Conservation (phyloP, 2,888 invertebrate species). For the Catotricha subobsoleta region DNA sequence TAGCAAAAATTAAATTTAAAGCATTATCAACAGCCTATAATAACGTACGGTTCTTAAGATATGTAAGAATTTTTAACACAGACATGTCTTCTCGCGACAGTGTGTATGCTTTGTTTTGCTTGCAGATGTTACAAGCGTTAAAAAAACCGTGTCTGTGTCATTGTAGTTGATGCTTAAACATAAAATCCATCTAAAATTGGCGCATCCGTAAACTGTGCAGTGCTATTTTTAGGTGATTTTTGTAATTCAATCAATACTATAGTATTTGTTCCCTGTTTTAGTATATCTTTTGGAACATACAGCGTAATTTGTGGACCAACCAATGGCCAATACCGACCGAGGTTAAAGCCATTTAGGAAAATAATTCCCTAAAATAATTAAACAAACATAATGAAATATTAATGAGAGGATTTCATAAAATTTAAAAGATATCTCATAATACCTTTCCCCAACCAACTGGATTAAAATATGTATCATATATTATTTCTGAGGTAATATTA, state of each 20-base stretch:
- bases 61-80: no score
- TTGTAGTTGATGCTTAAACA: no score
- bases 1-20: no score
- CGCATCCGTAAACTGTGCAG: slow-evolving; percentile 24
- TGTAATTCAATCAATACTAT: slow-evolving; percentile 41
- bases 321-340: slow-evolving; percentile 69
- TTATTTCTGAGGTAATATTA: slow-evolving; percentile 26
- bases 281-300: slow-evolving; percentile 61
- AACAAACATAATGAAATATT: background rate
- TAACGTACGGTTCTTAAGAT: no score
- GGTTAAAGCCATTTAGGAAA: slow-evolving; percentile 67
- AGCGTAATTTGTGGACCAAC: slow-evolving; percentile 68
- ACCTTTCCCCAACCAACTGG: slow-evolving; percentile 68
- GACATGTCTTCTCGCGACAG: no score
- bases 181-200: slow-evolving; percentile 27
- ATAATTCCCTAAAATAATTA: slow-evolving; percentile 44
- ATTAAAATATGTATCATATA: slow-evolving; percentile 59
- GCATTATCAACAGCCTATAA: no score
- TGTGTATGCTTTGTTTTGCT: no score
- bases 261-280: slow-evolving; percentile 36
- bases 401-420: background rate
- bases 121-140: no score
- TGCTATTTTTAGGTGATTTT: slow-evolving; percentile 22
- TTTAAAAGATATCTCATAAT: slow-evolving; percentile 8
- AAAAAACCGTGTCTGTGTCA: no score